These are phyloP conservation scores for Limosa lapponica DNA, from an alignment of 2,797 vertebrate genomes.

Conservation along the genomic window DNA sequence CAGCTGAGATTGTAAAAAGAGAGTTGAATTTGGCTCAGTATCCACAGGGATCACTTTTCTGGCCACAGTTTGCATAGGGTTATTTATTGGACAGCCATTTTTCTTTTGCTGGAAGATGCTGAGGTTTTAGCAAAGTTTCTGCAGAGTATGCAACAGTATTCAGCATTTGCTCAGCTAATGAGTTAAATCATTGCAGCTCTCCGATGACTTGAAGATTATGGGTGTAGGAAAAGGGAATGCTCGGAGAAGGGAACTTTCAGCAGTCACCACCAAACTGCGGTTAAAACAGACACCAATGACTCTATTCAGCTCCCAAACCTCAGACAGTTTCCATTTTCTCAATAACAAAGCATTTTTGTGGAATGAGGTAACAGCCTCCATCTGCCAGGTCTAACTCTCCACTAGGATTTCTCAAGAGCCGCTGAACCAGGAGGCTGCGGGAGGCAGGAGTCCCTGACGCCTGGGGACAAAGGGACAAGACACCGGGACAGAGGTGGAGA, in stretches of 20 bases:
- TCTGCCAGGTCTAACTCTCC: constrained; percentile 79
- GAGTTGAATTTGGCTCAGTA: neutral
- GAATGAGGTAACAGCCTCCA: constrained; percentile 88
- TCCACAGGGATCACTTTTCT: neutral
- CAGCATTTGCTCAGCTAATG: neutral
- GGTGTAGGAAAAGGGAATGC: constrained; percentile 48
- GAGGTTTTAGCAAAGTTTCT: constrained; percentile 12
- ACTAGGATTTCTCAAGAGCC: constrained; percentile 53
- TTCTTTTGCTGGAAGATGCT: constrained; percentile 21
- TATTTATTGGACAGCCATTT: constrained; percentile 2
- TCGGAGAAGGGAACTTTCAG: constrained; percentile 26
- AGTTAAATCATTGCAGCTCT: constrained; percentile 46
- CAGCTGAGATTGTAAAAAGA: neutral
- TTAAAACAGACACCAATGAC: constrained; percentile 75
- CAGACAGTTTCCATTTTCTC: constrained; percentile 83
- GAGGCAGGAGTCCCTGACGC: neutral
- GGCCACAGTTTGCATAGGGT: constrained; percentile 6
- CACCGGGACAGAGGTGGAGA: neutral
- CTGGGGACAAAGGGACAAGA: neutral
- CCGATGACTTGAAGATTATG: constrained; percentile 15
- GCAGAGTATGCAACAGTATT: neutral
- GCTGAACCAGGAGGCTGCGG: neutral
- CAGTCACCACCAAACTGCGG: constrained; percentile 54
- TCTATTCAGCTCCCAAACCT: constrained; percentile 77
- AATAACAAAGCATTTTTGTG: constrained; percentile 89